A percentile compares a stretch with the other conserved stretches of the same genome.
These are phyloP conservation scores for Rhabdomys pumilio DNA, from an alignment of 2,797 vertebrate genomes.

Conservation along the genomic window DNA sequence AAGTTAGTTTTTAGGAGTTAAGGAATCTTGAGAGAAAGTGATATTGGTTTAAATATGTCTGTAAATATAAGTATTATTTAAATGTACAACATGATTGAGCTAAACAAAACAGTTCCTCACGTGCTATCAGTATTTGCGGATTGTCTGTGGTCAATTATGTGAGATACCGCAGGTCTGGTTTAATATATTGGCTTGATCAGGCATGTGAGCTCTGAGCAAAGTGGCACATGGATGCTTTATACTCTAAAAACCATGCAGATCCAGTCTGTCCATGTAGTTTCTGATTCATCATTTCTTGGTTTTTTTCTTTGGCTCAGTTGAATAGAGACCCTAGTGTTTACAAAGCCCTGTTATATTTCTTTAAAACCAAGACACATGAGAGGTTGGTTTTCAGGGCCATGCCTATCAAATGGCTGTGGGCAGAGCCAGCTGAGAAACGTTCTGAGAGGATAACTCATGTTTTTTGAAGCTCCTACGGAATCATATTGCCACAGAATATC, in stretches of 20 bases:
- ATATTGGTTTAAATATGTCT: neutral
- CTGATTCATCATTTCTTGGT: neutral
- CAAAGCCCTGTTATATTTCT: conserved; percentile 9
- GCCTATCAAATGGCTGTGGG: neutral
- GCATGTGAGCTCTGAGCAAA: neutral
- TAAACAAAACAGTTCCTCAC: conserved; percentile 40
- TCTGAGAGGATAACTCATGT: neutral
- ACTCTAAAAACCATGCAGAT: neutral
- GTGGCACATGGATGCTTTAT: neutral
- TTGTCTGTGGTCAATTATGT: neutral
- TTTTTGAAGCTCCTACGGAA: conserved; percentile 7
- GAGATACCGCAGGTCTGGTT: neutral
- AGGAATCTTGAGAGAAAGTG: neutral
- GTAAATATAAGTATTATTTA: neutral
- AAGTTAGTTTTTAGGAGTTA: neutral
- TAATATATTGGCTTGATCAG: neutral
- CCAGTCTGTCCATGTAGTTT: neutral
- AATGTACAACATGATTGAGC: neutral
- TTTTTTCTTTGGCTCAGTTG: conserved; percentile 10
- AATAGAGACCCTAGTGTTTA: conserved; percentile 28
- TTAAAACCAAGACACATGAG: conserved; percentile 16
- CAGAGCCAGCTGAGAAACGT: neutral
- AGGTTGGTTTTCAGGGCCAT: neutral
- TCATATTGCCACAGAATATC: neutral
- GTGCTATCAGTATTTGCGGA: neutral